phyloP scores from a whole-genome alignment of 2,113 vertebrate species.

The Chelonoidis abingdonii region DNA sequence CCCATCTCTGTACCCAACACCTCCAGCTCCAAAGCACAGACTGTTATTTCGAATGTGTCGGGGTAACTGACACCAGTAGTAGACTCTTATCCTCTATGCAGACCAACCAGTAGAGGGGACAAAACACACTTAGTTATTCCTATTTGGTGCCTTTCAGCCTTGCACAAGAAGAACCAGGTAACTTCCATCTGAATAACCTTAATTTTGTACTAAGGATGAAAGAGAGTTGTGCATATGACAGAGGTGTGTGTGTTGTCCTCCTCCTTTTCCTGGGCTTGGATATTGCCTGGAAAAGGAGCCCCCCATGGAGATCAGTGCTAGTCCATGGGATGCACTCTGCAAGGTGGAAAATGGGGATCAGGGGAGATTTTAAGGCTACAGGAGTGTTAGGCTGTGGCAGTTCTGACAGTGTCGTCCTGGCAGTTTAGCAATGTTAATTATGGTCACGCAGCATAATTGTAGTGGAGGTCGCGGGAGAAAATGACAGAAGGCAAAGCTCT shows the following conservation, averaged over 20 bases:
- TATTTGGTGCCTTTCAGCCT: not conserved
- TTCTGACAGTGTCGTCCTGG: not conserved
- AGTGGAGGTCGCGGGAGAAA: not conserved
- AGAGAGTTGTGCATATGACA: not conserved
- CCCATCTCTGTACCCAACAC: not conserved
- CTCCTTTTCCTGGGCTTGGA: not conserved
- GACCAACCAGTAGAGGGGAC: not conserved
- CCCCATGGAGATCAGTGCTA: not conserved
- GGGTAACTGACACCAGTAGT: not conserved
- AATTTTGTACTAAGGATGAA: not conserved
- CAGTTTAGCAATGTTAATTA: not conserved
- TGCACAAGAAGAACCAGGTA: not conserved
- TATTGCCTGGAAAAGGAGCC: not conserved
- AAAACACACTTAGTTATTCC: not conserved
- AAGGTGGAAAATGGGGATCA: not conserved
- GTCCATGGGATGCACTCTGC: not conserved
- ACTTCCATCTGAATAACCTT: not conserved
- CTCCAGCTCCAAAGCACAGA: not conserved
- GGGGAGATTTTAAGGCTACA: not conserved
- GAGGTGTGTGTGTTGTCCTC: not conserved
- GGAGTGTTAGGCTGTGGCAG: not conserved
- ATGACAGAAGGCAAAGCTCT: not conserved
- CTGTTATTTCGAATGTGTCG: too few species aligned
- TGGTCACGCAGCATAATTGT: not conserved
- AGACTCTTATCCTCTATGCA: not conserved